phyloP scores from a whole-genome alignment of 1,140 invertebrate species.

The Pseudomyrmex dendroicus region DNA sequence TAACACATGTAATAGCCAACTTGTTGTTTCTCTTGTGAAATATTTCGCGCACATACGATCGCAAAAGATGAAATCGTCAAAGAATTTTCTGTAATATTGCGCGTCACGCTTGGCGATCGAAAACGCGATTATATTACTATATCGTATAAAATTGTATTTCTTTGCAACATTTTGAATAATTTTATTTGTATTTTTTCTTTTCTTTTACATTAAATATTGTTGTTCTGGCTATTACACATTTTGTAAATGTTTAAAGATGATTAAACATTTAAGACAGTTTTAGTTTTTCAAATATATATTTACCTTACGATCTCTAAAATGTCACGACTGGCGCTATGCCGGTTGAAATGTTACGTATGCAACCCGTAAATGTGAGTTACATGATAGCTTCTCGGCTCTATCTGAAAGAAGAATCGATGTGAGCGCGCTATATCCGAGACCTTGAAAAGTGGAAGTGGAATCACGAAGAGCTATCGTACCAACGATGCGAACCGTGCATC shows the following conservation, averaged over 20 bases:
- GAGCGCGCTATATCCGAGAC: background rate
- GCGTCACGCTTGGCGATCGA: background rate
- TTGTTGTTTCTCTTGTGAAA: conserved; percentile 19
- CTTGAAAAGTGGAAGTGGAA: background rate
- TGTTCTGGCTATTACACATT: background rate
- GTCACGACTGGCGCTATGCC: no score
- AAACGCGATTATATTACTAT: background rate
- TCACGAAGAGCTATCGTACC: conserved; percentile 10
- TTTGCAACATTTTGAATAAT: background rate
- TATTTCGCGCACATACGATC: conserved; percentile 30
- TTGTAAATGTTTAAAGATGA: background rate
- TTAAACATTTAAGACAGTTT: no score
- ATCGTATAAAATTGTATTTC: no score
- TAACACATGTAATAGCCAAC: background rate
- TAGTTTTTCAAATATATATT: background rate
- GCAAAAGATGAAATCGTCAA: conserved; percentile 29
- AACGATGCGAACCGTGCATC: conserved; percentile 23
- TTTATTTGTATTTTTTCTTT: no score
- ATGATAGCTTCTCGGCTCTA: background rate
- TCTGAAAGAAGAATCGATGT: background rate
- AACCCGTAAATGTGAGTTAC: background rate
- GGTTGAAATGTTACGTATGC: no score
- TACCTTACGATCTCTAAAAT: no score
- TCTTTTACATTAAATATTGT: background rate
- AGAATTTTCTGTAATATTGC: conserved; percentile 13